A percentile compares a stretch with the other conserved stretches of the same genome.
phyloP scores from a whole-genome alignment of 2,797 vertebrate genomes.

The Brachyrhaphis roseni region DNA sequence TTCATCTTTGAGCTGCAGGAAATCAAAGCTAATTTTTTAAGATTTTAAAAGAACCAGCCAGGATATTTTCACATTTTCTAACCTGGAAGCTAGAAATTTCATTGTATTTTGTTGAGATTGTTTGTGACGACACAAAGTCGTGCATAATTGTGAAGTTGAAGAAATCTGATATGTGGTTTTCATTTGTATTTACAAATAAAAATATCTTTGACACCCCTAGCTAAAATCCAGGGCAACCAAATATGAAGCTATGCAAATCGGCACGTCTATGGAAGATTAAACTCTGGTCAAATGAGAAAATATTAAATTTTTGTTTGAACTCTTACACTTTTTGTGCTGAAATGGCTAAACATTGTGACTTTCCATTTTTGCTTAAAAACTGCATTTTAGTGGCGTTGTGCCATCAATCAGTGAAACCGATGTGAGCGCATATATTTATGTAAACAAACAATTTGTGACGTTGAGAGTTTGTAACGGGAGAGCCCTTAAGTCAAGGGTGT shows the following conservation, averaged over 20 bases:
- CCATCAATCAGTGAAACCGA: too few relatives aligned
- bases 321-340: too few relatives aligned
- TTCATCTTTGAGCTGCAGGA: not conserved
- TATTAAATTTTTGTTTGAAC: not conserved
- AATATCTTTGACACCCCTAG: not conserved
- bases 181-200: not conserved
- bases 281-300: not conserved
- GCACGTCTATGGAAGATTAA: not conserved
- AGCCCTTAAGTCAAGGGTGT: too few relatives aligned
- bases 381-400: too few relatives aligned
- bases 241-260: not conserved
- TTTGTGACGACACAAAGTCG: not conserved
- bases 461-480: too few relatives aligned
- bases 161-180: not conserved
- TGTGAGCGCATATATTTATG: too few relatives aligned
- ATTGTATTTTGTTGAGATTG: not conserved
- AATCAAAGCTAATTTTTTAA: not conserved
- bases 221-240: not conserved
- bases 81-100: not conserved
- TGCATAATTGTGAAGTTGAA: not conserved
- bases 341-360: too few relatives aligned
- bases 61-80: not conserved
- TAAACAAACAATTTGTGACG: too few relatives aligned
- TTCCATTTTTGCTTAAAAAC: too few relatives aligned
- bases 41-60: not conserved